Evolutionary conservation across 2,888 invertebrate genomes (phyloP).

Genomic region (Orgyia antiqua): DNA sequence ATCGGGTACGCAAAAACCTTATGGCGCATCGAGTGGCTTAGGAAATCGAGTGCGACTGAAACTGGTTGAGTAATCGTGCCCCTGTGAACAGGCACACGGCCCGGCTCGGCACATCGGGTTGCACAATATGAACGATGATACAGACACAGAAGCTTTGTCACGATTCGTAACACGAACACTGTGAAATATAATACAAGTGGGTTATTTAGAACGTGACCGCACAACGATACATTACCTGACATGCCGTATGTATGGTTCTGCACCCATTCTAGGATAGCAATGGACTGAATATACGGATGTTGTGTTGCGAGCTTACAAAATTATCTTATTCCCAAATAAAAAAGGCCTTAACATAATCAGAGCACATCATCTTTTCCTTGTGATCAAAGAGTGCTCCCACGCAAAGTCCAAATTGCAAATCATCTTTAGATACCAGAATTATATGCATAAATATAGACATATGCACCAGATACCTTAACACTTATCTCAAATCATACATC

Average conservation of each 20-base stretch:
- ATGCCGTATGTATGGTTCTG: conserved; percentile 34
- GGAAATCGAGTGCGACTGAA: conserved; percentile 51
- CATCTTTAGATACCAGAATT: no score
- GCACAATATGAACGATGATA: conserved; percentile 53
- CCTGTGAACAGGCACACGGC: conserved; percentile 52
- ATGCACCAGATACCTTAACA: no score
- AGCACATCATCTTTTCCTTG: no score
- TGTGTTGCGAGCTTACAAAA: no score
- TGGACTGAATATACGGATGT: conserved; percentile 18
- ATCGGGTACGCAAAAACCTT: conserved; percentile 41
- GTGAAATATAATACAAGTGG: conserved; percentile 59
- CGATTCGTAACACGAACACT: conserved; percentile 51
- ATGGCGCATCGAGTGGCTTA: conserved; percentile 41
- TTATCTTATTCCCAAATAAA: no score
- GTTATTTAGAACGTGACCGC: conserved; percentile 67
- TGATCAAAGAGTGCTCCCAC: no score
- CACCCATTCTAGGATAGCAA: conserved; percentile 34
- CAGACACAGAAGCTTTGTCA: conserved; percentile 51
- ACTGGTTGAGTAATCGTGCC: conserved; percentile 50
- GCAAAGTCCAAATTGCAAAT: no score
- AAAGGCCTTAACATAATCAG: no score
- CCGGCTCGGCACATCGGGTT: conserved; percentile 45
- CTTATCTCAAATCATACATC: no score
- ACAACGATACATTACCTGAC: conserved; percentile 46
- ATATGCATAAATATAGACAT: no score